phyloP scores from a whole-genome alignment of 2,797 vertebrate genomes.

The Tympanoctomys barrerae region DNA sequence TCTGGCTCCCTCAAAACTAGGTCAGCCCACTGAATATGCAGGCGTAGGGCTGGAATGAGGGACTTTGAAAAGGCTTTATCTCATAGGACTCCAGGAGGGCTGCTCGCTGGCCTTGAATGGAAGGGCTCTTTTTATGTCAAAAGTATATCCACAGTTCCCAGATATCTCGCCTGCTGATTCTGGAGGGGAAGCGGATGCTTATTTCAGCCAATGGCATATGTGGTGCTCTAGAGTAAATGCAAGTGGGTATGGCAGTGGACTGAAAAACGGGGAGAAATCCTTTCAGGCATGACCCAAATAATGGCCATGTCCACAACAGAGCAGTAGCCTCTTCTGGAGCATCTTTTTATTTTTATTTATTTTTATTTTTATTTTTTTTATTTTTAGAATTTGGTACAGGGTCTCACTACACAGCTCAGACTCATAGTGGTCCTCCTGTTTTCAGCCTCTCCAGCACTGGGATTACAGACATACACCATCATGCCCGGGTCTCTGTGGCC shows the following conservation, averaged over 20 bases:
- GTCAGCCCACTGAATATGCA: constrained; percentile 70
- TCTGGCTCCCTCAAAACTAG: constrained; percentile 76
- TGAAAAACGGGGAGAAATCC: neutral
- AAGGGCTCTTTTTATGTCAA: constrained; percentile 51
- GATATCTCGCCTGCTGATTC: neutral
- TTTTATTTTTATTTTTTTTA: too few relatives aligned
- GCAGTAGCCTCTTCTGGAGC: neutral
- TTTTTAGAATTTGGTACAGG: too few relatives aligned
- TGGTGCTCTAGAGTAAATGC: neutral
- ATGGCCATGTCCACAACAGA: neutral
- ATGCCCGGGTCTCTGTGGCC: too few relatives aligned
- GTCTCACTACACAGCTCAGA: too few relatives aligned
- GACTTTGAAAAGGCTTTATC: constrained; percentile 75
- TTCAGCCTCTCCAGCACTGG: too few relatives aligned
- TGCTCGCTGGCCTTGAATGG: constrained; percentile 39
- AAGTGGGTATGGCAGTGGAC: neutral
- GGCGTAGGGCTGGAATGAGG: neutral
- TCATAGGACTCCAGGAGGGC: constrained; percentile 15
- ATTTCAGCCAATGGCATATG: neutral
- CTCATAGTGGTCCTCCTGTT: too few relatives aligned
- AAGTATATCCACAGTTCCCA: neutral
- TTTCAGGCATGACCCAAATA: neutral
- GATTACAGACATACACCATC: too few relatives aligned
- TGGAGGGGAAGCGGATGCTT: neutral
- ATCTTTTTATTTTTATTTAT: neutral